Evolutionary conservation across 2,797 vertebrate species (phyloP), one percentile per base, ranked within the genome.

Genomic region (Gymnodraco acuticeps): DNA sequence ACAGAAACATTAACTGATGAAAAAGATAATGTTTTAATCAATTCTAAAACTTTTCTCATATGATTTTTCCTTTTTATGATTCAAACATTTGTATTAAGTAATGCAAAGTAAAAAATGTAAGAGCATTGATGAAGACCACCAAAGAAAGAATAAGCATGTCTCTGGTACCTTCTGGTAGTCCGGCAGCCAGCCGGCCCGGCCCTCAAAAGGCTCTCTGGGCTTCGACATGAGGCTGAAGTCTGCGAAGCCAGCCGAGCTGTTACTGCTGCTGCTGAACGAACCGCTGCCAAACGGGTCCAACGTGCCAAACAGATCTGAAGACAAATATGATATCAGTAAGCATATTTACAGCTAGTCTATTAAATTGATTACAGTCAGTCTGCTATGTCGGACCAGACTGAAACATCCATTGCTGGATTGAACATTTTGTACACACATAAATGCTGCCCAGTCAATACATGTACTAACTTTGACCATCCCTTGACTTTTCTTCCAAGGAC

Each of bases 151-250:
- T 9, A 38, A 38, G 33, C 33, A 38, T 38, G 33, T 10, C 12
- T 41, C 13, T n/a, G 8, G 20, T 85, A 94, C 93, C 92, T 94
- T 93, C 81, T 94, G 93, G 72, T 92, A 92, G 55, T 94, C 93
- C 17, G 93, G 92, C 64, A 92, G 68, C 91, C 93, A 94, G 73
- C 87, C 69, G 62, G 91, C 88, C 19, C 92, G 65, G 77, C 92
- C 92, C 82, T 93, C 91, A 78, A 93, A 92, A 2, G 91, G 86
- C 51, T 85, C 89, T 68, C 89, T 94, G 93, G 97, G 94, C 95
- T 98, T 98, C 38, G 97, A 96, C 98, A 99, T 99, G 84, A 97
- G 97, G 92, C 97, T 99, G 94, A 99, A 99, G 93, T 99, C 98
- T 42, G 98, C 98, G 85, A 99, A 99, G 54, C 97, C 97, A 75